phyloP scores from a whole-genome alignment of 2,888 invertebrate genomes.

The Dasysyrphus albostriatus region DNA sequence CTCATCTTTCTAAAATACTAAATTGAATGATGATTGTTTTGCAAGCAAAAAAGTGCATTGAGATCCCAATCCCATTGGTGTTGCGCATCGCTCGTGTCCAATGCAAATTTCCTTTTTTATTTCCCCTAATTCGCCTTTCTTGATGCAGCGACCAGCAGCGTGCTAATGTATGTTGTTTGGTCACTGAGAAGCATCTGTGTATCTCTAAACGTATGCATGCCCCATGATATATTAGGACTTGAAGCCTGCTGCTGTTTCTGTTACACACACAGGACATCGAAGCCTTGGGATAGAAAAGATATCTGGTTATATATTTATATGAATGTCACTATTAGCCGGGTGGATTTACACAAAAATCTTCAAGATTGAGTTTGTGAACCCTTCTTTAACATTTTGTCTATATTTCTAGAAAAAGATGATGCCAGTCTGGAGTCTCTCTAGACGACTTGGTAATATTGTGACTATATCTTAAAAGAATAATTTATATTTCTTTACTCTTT shows the following conservation, averaged over 20 bases:
- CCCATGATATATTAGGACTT: slow-evolving; percentile 50
- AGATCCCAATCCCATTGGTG: neutral
- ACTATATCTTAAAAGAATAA: slow-evolving; percentile 59
- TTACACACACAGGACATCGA: neutral
- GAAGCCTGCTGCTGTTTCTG: slow-evolving; percentile 27
- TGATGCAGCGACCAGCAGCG: slow-evolving; percentile 10
- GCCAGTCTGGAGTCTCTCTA: slow-evolving; percentile 8
- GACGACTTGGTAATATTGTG: slow-evolving; percentile 28
- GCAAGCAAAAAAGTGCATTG: slow-evolving; percentile 28
- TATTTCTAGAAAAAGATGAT: slow-evolving; percentile 32
- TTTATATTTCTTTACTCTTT: slow-evolving; percentile 64
- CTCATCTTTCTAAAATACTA: slow-evolving; percentile 17
- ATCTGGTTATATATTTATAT: slow-evolving; percentile 5
- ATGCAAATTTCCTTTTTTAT: slow-evolving; percentile 66
- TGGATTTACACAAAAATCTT: slow-evolving; percentile 30
- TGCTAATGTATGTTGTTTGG: slow-evolving; percentile 51
- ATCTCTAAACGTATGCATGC: slow-evolving; percentile 12
- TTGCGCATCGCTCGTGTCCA: slow-evolving; percentile 31
- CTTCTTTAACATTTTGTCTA: neutral
- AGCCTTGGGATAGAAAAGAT: slow-evolving; percentile 38
- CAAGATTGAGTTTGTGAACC: slow-evolving; percentile 8
- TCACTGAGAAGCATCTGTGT: slow-evolving; percentile 57
- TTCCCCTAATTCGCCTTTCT: slow-evolving; percentile 18
- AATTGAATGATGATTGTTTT: slow-evolving; percentile 60
- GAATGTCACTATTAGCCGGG: slow-evolving; percentile 36